Percentiles rank a stretch among this genome's conserved stretches.
Evolutionary conservation across 2,888 invertebrate species (phyloP).

Genomic region (Ichneumoninae sp.): DNA sequence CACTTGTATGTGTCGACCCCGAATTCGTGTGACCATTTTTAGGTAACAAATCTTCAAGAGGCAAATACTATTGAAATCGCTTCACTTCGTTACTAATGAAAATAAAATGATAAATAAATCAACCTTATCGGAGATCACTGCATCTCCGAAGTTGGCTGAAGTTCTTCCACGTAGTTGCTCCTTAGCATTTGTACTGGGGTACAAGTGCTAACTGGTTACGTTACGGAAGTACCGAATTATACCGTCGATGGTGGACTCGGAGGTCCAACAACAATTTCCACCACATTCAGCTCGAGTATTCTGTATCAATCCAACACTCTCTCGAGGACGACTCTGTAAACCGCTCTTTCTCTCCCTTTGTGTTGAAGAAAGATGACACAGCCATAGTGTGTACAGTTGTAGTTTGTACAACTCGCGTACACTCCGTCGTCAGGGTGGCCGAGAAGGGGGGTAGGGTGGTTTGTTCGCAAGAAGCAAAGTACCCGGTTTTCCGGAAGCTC

Average conservation of each 20-base stretch:
- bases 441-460: constrained; percentile 8
- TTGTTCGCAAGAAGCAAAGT: constrained; percentile 68
- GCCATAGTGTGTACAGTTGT: constrained; percentile 26
- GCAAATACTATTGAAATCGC: too few relatives aligned
- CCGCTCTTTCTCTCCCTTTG: constrained; percentile 15
- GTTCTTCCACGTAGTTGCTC: not conserved
- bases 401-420: constrained; percentile 11
- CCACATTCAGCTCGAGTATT: constrained; percentile 16
- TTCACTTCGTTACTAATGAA: too few relatives aligned
- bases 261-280: not conserved
- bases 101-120: not conserved
- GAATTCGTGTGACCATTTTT: constrained; percentile 6
- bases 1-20: constrained; percentile 63
- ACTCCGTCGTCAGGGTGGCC: constrained; percentile 46
- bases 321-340: not conserved
- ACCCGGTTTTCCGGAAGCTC: constrained; percentile 65
- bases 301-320: not conserved
- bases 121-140: not conserved
- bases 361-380: constrained; percentile 39
- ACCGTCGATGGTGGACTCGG: not conserved
- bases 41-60: not conserved
- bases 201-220: not conserved
- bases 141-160: not conserved
- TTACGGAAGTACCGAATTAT: not conserved
- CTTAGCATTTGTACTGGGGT: not conserved